Conservation (phyloP, 23 tunicate genomes). For the Trididemnum nubilum region DNA sequence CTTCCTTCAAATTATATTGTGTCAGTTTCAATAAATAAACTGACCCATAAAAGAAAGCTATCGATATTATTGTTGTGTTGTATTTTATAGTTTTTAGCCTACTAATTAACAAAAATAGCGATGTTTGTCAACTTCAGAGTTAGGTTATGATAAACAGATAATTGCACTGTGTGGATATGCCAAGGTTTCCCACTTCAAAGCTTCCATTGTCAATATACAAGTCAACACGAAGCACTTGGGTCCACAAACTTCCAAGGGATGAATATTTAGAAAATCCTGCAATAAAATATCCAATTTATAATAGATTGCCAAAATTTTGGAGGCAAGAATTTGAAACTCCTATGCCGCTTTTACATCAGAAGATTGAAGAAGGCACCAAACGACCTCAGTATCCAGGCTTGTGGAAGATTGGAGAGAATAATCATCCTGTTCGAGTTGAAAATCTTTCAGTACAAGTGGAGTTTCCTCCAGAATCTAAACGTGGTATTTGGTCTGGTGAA, state of each 20-base stretch:
- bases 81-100: too few species aligned
- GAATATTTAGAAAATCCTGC: slow-evolving; percentile 47
- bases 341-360: slow-evolving; percentile 51
- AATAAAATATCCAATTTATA: slow-evolving; percentile 63
- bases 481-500: slow-evolving; percentile 80
- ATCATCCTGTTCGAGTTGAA: slow-evolving; percentile 30
- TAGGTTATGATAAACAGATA: too few species aligned
- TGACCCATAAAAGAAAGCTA: too few species aligned
- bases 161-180: too few species aligned
- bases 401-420: slow-evolving; percentile 44
- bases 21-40: too few species aligned
- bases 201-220: slow-evolving; percentile 35
- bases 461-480: slow-evolving; percentile 54
- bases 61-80: too few species aligned
- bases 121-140: too few species aligned
- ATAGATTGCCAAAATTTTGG: slow-evolving; percentile 75
- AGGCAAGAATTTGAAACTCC: slow-evolving; percentile 56
- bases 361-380: slow-evolving; percentile 39
- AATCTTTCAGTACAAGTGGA: slow-evolving; percentile 29
- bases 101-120: too few species aligned
- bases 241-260: slow-evolving; percentile 59
- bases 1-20: too few species aligned
- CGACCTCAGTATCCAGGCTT: slow-evolving; percentile 80
- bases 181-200: background rate
- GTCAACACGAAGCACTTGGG: slow-evolving; percentile 39